These are phyloP conservation scores for Paralichthys olivaceus DNA, from an alignment of 2,113 vertebrate species.

Conservation along the genomic window DNA sequence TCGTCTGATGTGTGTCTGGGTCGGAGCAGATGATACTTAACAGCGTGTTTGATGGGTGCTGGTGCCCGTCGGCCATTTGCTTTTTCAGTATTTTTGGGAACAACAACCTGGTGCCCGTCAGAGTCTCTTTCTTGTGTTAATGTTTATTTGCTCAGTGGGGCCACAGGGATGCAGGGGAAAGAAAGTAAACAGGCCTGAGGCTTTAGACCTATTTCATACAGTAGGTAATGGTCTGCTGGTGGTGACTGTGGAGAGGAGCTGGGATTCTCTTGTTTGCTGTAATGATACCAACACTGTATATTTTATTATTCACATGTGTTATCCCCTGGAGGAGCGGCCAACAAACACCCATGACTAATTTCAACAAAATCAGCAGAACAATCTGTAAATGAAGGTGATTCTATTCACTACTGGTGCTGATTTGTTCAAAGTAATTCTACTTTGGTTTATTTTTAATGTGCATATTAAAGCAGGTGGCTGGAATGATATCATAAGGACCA, in stretches of 20 bases:
- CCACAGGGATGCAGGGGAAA: conserved; percentile 11
- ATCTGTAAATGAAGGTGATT: too few relatives aligned
- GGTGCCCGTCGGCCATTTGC: conserved; percentile 35
- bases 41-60: conserved; percentile 36
- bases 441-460: too few relatives aligned
- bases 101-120: conserved; percentile 12
- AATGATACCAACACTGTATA: not conserved
- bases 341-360: not conserved
- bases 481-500: too few relatives aligned
- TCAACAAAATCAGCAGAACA: not conserved
- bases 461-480: too few relatives aligned
- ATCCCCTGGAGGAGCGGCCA: not conserved
- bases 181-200: conserved; percentile 16
- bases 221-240: conserved; percentile 12
- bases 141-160: conserved; percentile 52
- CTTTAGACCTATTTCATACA: conserved; percentile 41
- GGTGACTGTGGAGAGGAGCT: not conserved
- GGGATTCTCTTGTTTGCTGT: not conserved
- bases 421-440: too few relatives aligned
- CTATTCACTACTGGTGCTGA: too few relatives aligned
- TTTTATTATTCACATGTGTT: not conserved
- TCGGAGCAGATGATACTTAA: conserved; percentile 18
- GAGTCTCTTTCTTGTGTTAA: conserved; percentile 20
- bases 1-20: conserved; percentile 48
- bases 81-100: conserved; percentile 45